These are phyloP conservation scores for Notocelia uddmanniana DNA, from an alignment of 2,888 invertebrate species.

Conservation along the genomic window DNA sequence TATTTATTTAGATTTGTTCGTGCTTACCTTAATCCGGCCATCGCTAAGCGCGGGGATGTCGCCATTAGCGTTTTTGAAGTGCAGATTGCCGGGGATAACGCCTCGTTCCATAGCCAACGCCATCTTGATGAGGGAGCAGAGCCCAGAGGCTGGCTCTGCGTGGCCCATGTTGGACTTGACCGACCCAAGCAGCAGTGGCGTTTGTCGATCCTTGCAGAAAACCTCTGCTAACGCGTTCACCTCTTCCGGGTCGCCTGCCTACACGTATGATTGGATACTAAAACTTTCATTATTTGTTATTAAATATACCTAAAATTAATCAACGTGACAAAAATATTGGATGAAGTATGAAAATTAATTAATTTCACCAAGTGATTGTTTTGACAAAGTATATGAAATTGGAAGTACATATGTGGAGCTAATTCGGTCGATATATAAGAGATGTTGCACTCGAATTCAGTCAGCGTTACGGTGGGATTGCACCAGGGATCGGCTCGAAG, in stretches of 20 bases:
- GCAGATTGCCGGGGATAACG: constrained; percentile 95
- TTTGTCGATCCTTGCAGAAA: constrained; percentile 93
- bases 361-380: not conserved
- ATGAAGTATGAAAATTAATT: too few species aligned
- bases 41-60: constrained; percentile 96
- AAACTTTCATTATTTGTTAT: too few species aligned
- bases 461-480: too few species aligned
- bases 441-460: too few species aligned
- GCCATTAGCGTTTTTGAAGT: constrained; percentile 94
- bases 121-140: constrained; percentile 96
- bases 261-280: too few species aligned
- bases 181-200: constrained; percentile 96
- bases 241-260: constrained; percentile 98
- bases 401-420: too few species aligned
- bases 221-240: constrained; percentile 96
- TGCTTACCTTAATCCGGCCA: constrained; percentile 90
- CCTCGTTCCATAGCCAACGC: constrained; percentile 97
- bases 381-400: too few species aligned
- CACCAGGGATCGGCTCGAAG: too few species aligned
- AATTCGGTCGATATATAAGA: too few species aligned
- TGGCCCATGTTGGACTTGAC: constrained; percentile 99
- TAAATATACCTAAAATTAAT: too few species aligned
- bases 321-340: too few species aligned
- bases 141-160: constrained; percentile 96
- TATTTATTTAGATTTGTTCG: too few species aligned